Percentiles rank a stretch among this genome's conserved stretches.
Conservation (phyloP, 2,797 vertebrate species). For the Stomatorhinus walkeri region DNA sequence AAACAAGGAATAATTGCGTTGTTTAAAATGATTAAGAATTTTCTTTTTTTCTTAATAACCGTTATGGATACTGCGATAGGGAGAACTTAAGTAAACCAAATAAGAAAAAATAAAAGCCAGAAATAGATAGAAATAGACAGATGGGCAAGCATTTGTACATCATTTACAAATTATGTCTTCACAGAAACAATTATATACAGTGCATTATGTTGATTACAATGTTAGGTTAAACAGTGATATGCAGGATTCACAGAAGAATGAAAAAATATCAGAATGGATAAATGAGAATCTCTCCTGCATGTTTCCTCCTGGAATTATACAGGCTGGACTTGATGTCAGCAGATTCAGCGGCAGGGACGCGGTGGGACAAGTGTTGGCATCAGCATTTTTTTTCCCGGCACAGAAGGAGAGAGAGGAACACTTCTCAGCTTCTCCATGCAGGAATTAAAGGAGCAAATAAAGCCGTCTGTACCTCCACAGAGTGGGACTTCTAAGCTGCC, state of each 20-base stretch:
- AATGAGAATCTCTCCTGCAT: not conserved
- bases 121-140: not conserved
- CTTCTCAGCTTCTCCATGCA: not conserved
- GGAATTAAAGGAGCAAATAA: constrained; percentile 16
- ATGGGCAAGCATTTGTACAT: not conserved
- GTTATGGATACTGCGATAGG: not conserved
- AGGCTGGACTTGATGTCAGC: constrained; percentile 4
- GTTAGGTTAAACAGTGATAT: not conserved
- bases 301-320: not conserved
- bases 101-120: not conserved
- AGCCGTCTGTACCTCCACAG: not conserved
- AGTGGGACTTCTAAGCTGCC: not conserved
- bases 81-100: not conserved
- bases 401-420: not conserved
- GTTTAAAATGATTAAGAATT: not conserved
- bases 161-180: not conserved
- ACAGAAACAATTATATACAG: not conserved
- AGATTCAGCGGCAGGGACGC: not conserved
- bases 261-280: not conserved
- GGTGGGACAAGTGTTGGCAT: constrained; percentile 5
- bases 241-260: not conserved
- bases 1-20: not conserved
- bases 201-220: constrained; percentile 1
- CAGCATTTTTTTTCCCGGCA: constrained; percentile 1
- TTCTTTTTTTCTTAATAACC: not conserved